phyloP scores from a whole-genome alignment of 2,113 vertebrate genomes.

The Hipposideros armiger region DNA sequence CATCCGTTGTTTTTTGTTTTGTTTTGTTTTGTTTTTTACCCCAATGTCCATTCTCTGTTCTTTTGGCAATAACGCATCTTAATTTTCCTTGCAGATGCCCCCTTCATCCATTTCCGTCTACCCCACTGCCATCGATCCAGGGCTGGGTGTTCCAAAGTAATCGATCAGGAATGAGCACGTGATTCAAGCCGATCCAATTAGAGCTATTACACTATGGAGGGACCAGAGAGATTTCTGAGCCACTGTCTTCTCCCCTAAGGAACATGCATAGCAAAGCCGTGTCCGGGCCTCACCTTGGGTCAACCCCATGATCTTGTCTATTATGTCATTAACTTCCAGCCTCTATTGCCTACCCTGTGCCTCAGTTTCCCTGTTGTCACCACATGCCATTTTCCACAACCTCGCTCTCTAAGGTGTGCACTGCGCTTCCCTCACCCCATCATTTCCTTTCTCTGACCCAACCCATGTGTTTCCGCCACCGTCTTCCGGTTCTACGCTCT shows the following conservation, averaged over 20 bases:
- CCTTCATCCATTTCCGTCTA: background rate
- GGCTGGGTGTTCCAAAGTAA: no score
- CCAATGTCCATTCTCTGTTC: background rate
- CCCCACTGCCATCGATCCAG: fast-evolving
- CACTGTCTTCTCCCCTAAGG: background rate
- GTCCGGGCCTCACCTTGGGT: background rate
- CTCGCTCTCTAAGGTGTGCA: background rate
- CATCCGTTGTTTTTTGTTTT: fast-evolving
- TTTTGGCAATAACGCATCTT: background rate
- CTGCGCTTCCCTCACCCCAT: background rate
- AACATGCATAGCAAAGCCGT: fast-evolving
- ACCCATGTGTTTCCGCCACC: background rate
- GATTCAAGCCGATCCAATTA: background rate
- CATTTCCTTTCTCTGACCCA: background rate
- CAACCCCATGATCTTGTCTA: no score
- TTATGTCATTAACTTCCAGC: background rate
- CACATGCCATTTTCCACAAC: background rate
- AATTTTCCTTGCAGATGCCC: background rate
- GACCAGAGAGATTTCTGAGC: background rate
- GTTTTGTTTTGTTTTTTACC: no score
- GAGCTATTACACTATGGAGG: background rate
- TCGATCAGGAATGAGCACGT: fast-evolving
- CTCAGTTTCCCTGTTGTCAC: background rate
- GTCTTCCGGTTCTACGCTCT: background rate
- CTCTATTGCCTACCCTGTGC: fast-evolving